Evolutionary conservation across 1,140 invertebrate genomes (phyloP), one percentile per base, ranked within the genome.

Genomic region (Wasmannia auropunctata): DNA sequence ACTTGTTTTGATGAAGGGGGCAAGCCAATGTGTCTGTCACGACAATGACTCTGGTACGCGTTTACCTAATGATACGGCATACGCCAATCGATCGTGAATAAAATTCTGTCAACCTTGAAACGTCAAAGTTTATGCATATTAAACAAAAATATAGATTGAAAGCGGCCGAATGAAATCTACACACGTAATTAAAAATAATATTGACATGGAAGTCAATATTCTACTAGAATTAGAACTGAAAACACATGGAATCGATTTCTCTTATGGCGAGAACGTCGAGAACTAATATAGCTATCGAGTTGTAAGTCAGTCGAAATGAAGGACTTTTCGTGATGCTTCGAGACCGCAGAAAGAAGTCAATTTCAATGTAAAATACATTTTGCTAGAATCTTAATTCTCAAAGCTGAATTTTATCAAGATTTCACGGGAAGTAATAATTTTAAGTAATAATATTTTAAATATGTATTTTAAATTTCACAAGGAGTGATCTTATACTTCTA

Each of bases 1-100:
- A 63, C 72, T 63, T 65, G 72, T 85, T 62, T 76, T 76, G 58
- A 76, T 76, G 58, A 76, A 77, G 34, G 49, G 28, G 72, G 60
- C 74, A 85, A 65, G 22, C 43, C 58, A 51, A 79, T 77, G 83
- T 76, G 56, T 63, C 83, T 75, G 34, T 16, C 16, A 40, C 67
- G 67, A 28, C 28, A 22, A 80, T 28, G 62, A 70, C 51, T 81
- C 65, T 43, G 77, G 56, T 60, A 76, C 14, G 56, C n/a, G 79
- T 72, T 65, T 80, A 49, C 65, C 54, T 65, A 65, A 76, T 62
- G 54, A 65, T 56, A 85, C 31, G 63, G 37, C 22, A 63, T 51
- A 62, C 34, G 25, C 58, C 43, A 77, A 85, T 62, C 43, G 31
- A 76, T 85, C 60, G 31, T 25, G 51, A 69, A 84, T 76, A 62